Percentiles rank a stretch among this genome's conserved stretches.
Conservation (phyloP, 2,797 vertebrate genomes). For the Pseudocheirus occidentalis region DNA sequence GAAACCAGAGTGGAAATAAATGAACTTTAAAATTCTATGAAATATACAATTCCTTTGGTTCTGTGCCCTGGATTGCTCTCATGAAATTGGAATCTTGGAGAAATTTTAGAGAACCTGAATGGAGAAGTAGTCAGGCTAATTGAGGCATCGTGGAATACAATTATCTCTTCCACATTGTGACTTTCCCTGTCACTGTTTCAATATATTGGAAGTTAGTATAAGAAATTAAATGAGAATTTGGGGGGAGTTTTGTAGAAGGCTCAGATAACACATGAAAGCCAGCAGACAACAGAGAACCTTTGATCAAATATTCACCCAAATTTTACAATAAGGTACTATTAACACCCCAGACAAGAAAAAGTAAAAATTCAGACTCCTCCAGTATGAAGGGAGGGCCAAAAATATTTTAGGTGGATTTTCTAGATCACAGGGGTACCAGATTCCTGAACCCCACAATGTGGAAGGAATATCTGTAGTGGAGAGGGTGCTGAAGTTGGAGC, state of each 20-base stretch:
- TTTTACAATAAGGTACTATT: not conserved
- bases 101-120: conserved; percentile 29
- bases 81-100: conserved; percentile 53
- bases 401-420: not conserved
- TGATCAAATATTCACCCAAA: not conserved
- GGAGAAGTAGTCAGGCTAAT: conserved; percentile 47
- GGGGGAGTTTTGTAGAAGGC: not conserved
- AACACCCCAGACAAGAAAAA: too few species aligned
- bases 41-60: conserved; percentile 71
- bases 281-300: not conserved
- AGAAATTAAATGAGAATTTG: not conserved
- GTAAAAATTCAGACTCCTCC: not conserved
- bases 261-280: not conserved
- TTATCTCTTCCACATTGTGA: not conserved
- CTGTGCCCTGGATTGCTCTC: conserved; percentile 45
- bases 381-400: not conserved
- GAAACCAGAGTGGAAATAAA: conserved; percentile 81
- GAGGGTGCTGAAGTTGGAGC: not conserved
- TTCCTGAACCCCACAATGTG: too few species aligned
- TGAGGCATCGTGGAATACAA: not conserved
- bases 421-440: not conserved
- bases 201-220: not conserved
- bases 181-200: not conserved
- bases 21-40: conserved; percentile 78
- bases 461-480: not conserved